Evolutionary conservation across 2,113 vertebrate genomes (phyloP), one percentile per base, ranked within the genome.

Genomic region (Neolamprologus devosi): DNA sequence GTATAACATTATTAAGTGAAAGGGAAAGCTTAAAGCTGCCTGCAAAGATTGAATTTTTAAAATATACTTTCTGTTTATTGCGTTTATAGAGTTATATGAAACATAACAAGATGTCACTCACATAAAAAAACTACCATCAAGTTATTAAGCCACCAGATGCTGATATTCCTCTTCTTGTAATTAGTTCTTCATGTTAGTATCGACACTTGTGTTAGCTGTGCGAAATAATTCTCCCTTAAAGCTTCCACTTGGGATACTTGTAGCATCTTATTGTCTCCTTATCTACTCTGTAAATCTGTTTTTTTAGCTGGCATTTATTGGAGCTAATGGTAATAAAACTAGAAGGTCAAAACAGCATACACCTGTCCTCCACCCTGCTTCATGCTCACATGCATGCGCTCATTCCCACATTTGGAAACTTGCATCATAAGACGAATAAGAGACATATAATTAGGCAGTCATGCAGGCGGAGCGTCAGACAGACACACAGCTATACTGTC

Each of bases 401-500:
- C 26, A 37, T 14, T 86, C 16, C 14, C 5, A 54, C 51, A 5
- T 84, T 73, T 55, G 82, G n/a, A 10, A 58, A 83, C 8, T 3
- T 28, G 30, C 63, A 84, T 82, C 30, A n/a, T 2, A 5, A 16
- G 5, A 68, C 10, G 26, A 81, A 80, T 60, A 68, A 58, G 14
- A 10, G 21, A 81, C 23, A 10, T 81, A 49, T 51, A 81, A 26
- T 33, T 42, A 87, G 33, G 58, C 30, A 54, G 33, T 83, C n/a
- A 26, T 68, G 80, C 42, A 54, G 55, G 23, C 30, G 54, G 57
- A 68, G 85, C 79, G 75, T 30, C 57, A 68, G 65, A 63, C 28
- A 89, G 63, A 95, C 90, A 92, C 55, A 88, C 80, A 91, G 84
- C 87, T 75, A 75, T 73, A 65, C 90, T 92, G 87, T 93, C 92